phyloP scores from a whole-genome alignment of 2,797 vertebrate species.

The Malurus splendens region DNA sequence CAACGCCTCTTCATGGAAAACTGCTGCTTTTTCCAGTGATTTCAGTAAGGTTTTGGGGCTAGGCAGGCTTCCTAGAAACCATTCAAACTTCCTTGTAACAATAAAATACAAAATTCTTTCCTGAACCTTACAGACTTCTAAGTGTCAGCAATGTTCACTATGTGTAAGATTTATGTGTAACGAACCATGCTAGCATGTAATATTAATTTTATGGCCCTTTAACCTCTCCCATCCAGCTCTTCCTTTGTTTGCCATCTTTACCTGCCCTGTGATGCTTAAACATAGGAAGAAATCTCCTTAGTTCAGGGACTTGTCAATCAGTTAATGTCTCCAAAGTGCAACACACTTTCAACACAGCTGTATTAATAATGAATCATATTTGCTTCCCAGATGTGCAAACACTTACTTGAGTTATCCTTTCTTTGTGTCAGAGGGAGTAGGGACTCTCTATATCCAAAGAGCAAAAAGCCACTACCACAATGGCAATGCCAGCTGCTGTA shows the following conservation, averaged over 20 bases:
- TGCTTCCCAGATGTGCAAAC: slow-evolving; percentile 19
- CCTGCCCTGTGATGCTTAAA: not conserved
- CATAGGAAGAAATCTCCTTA: not conserved
- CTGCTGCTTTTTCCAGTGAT: not conserved
- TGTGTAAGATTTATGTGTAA: not conserved
- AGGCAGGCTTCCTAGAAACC: not conserved
- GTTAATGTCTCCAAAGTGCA: not conserved
- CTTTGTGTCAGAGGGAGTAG: not conserved
- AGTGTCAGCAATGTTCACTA: not conserved
- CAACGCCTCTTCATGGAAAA: not conserved
- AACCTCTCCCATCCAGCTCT: not conserved
- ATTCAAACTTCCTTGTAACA: not conserved
- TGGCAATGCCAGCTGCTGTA: not conserved
- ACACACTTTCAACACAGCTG: not conserved
- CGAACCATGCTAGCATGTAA: not conserved
- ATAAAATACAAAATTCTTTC: not conserved
- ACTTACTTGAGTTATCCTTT: not conserved
- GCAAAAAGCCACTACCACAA: not conserved
- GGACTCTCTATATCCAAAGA: not conserved
- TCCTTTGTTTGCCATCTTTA: not conserved
- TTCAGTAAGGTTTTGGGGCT: not conserved
- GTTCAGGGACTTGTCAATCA: not conserved
- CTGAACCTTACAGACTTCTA: not conserved
- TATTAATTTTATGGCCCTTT: not conserved
- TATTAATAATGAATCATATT: slow-evolving; percentile 17